Conservation (phyloP, 2,797 vertebrate genomes). For the Gymnoscopelus braueri region DNA sequence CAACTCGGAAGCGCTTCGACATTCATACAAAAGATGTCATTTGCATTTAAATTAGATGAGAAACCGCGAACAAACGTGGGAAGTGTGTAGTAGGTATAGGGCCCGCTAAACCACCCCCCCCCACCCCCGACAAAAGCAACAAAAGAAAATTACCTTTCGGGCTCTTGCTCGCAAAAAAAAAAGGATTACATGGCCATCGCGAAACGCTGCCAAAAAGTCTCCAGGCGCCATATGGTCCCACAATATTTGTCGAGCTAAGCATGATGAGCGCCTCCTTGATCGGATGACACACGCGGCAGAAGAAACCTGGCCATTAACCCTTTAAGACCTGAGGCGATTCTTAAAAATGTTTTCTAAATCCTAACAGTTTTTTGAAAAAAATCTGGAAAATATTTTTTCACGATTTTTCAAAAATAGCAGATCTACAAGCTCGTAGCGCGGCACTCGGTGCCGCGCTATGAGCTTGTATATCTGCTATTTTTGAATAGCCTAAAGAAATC, state of each 20-base stretch:
- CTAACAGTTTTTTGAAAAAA: no score
- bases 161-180: conserved; percentile 37
- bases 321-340: no score
- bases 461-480: no score
- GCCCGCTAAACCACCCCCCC: conserved; percentile 5
- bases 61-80: conserved; percentile 38
- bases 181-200: conserved; percentile 21
- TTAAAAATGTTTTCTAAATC: no score
- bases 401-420: no score
- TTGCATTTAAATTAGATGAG: conserved; percentile 68
- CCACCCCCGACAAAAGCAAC: conserved; percentile 33
- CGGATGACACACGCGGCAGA: conserved; percentile 57
- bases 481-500: no score
- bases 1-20: conserved; percentile 38
- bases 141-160: conserved; percentile 50
- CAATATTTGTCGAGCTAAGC: conserved; percentile 67
- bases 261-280: conserved; percentile 66
- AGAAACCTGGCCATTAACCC: conserved; percentile 51
- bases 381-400: no score
- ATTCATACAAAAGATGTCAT: conserved; percentile 53
- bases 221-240: conserved; percentile 60
- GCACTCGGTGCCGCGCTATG: no score
- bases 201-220: conserved; percentile 52
- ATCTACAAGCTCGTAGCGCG: no score
- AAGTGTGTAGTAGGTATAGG: conserved; percentile 32